Percentiles rank a stretch among this genome's conserved stretches.
These are phyloP conservation scores for Heteromyza rotundicornis DNA, from an alignment of 2,888 invertebrate species.

Conservation along the genomic window DNA sequence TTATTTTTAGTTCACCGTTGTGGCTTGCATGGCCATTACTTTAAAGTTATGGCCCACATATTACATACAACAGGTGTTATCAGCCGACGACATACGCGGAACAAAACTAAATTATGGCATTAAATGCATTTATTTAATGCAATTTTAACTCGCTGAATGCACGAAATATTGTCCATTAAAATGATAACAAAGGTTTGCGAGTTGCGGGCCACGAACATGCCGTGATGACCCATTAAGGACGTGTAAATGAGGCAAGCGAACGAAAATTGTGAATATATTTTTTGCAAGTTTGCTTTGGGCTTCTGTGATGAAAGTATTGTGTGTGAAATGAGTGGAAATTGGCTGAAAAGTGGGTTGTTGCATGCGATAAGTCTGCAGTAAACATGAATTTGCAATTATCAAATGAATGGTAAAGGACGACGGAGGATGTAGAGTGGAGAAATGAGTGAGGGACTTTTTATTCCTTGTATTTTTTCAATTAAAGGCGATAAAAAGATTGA, in stretches of 20 bases:
- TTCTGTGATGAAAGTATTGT: neutral
- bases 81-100: slow-evolving; percentile 21
- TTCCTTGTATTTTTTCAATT: neutral
- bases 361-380: neutral
- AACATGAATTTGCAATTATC: slow-evolving; percentile 1
- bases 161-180: slow-evolving; percentile 24
- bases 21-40: no score
- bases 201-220: neutral
- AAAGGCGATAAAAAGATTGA: slow-evolving; percentile 18
- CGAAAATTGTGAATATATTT: no score
- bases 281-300: slow-evolving; percentile 9
- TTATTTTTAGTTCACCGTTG: no score
- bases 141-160: slow-evolving; percentile 35
- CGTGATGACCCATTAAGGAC: slow-evolving; percentile 35
- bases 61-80: slow-evolving; percentile 27
- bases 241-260: slow-evolving; percentile 17
- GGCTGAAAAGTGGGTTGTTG: no score
- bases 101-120: slow-evolving; percentile 41
- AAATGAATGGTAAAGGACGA: slow-evolving; percentile 6
- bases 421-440: slow-evolving; percentile 16
- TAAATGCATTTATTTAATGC: slow-evolving; percentile 41
- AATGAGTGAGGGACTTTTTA: neutral
- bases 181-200: slow-evolving; percentile 23
- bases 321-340: no score
- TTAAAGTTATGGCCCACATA: no score